Conservation (phyloP, 2,888 invertebrate genomes). For the Strigamia transsilvanica region DNA sequence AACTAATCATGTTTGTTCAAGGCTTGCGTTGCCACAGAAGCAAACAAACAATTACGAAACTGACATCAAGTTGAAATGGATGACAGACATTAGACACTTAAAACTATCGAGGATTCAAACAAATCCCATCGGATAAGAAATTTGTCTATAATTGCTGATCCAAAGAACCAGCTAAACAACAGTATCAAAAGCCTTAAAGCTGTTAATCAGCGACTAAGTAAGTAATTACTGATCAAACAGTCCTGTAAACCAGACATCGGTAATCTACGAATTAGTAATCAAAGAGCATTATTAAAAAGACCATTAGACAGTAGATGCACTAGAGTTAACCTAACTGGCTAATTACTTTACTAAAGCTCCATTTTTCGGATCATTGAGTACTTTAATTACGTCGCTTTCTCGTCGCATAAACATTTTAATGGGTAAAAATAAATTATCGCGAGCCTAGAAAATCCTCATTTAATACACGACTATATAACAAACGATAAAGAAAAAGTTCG, state of each 20-base stretch:
- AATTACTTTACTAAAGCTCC: conserved; percentile 10
- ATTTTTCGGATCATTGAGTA: conserved; percentile 41
- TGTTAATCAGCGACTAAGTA: no score
- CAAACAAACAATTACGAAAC: no score
- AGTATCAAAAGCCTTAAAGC: no score
- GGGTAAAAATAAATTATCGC: conserved; percentile 40
- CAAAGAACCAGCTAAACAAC: no score
- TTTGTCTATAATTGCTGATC: no score
- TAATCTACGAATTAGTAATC: not conserved
- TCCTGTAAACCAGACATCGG: not conserved
- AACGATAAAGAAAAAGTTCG: conserved; percentile 22
- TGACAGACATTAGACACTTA: no score
- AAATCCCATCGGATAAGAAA: no score
- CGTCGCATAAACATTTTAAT: conserved; percentile 31
- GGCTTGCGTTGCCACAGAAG: no score
- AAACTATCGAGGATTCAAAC: no score
- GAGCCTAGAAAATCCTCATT: conserved; percentile 22
- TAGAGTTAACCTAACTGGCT: not conserved
- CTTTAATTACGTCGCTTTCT: not conserved
- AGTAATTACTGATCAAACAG: no score
- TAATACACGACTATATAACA: conserved; percentile 23
- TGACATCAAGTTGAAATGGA: no score
- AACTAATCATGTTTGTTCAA: no score
- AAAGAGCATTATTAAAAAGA: not conserved
- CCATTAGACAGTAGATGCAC: not conserved